phyloP scores from a whole-genome alignment of 1,140 invertebrate genomes.

The Medauroidea extradentata region DNA sequence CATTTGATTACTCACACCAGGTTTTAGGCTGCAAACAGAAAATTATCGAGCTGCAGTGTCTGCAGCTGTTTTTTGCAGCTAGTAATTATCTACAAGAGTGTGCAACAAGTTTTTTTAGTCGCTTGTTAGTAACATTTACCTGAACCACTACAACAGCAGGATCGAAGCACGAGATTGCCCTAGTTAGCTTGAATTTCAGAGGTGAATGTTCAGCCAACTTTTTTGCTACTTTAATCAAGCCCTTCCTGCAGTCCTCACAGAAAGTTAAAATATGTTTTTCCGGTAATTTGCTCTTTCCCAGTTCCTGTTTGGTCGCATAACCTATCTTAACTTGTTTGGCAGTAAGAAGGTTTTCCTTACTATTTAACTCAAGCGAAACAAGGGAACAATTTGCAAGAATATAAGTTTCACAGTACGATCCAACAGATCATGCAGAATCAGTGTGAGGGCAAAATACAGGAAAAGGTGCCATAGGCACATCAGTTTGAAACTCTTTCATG shows the following conservation, averaged over 20 bases:
- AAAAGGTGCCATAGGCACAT: no score
- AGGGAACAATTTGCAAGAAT: not conserved
- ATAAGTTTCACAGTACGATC: not conserved
- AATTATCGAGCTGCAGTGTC: conserved; percentile 13
- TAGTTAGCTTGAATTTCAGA: conserved; percentile 18
- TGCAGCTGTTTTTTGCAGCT: conserved; percentile 14
- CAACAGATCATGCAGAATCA: no score
- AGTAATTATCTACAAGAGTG: conserved; percentile 11
- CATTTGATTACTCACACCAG: conserved; percentile 7
- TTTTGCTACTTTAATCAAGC: conserved; percentile 10
- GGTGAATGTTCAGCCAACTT: conserved; percentile 18
- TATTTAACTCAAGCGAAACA: not conserved
- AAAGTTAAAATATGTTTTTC: not conserved
- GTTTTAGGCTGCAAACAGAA: conserved; percentile 5
- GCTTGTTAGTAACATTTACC: not conserved
- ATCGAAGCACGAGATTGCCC: conserved; percentile 15
- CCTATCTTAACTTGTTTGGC: no score
- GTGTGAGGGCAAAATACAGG: no score
- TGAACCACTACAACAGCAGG: not conserved
- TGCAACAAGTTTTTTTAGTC: conserved; percentile 10
- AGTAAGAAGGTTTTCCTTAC: not conserved
- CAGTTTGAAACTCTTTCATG: no score
- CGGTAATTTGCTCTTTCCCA: no score
- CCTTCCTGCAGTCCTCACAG: conserved; percentile 2
- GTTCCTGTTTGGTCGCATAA: no score